Evolutionary conservation across 2,888 invertebrate species (phyloP), one percentile per base, ranked within the genome.

Genomic region (Glyphotaelius pellucidus): DNA sequence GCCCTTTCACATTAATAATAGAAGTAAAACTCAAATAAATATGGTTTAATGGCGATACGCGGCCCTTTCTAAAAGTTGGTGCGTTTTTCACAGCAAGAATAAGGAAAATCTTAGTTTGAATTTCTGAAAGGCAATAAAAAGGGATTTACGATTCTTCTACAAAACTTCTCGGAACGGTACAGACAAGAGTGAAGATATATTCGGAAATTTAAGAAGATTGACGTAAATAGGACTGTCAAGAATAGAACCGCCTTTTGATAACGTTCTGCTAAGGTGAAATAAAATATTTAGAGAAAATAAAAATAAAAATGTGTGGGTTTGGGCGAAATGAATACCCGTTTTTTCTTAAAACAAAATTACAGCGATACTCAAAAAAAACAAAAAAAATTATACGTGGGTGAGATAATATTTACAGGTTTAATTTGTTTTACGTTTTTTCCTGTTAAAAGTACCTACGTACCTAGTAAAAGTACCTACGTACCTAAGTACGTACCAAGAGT

Each of bases 211-310:
- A 67, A n/a, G 67, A 67, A 67, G 67, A 67, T 67, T 67, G 67
- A 67, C 67, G 67, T 67, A 67, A 67, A 67, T 67, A 67, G 67
- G n/a, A 67, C 67, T 67, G 67, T 67, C 67, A 67, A 67, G 67
- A 67, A 67, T 67, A 67, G 19, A 15, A 67, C 67, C 67, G 67
- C 9, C 67, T 67, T 67, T 67, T 52, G 52, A 52, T 52, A n/a
- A 52, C 12, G 52, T 67, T 67, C 25, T 67, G 2, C 2, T 25
- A 67, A 67, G 67, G 9, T 9, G 52, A n/a, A 25, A 67, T n/a
- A 67, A 25, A 67, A 67, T 67, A 67, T 67, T n/a, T 25, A 67
- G 67, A 67, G 25, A 67, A 25, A 67, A 67, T 67, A 25, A 67
- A n/a, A 67, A 67, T 19, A 67, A 19, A 25, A 9, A 67, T 67